phyloP scores from a whole-genome alignment of 2,797 vertebrate species.

The Channa striata region DNA sequence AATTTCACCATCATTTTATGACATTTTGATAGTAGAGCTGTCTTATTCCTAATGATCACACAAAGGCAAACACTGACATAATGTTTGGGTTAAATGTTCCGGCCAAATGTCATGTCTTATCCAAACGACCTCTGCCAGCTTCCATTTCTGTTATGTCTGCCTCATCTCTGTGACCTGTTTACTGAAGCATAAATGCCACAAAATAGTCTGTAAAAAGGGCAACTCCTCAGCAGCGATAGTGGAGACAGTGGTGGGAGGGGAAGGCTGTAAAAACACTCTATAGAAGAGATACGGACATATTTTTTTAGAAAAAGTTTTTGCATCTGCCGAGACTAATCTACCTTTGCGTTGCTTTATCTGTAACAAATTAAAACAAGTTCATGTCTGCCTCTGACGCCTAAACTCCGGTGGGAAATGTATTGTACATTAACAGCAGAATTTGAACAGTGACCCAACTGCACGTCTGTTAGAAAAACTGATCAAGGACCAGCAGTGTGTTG shows the following conservation, averaged over 20 bases:
- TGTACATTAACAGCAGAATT: neutral
- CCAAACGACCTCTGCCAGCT: constrained; percentile 2
- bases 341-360: neutral
- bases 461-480: neutral
- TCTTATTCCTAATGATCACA: neutral
- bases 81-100: constrained; percentile 10
- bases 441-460: neutral
- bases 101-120: constrained; percentile 25
- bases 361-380: neutral
- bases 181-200: constrained; percentile 52
- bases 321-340: no score
- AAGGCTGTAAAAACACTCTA: neutral
- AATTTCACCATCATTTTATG: neutral
- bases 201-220: constrained; percentile 4
- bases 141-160: constrained; percentile 16
- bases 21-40: neutral
- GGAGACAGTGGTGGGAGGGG: neutral
- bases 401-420: neutral
- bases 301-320: no score
- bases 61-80: neutral
- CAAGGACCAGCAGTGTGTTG: neutral
- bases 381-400: neutral
- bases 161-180: constrained; percentile 8
- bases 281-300: no score
- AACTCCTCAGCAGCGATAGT: neutral